Conservation (phyloP, 1,140 invertebrate genomes). For the Radopholus similis region DNA sequence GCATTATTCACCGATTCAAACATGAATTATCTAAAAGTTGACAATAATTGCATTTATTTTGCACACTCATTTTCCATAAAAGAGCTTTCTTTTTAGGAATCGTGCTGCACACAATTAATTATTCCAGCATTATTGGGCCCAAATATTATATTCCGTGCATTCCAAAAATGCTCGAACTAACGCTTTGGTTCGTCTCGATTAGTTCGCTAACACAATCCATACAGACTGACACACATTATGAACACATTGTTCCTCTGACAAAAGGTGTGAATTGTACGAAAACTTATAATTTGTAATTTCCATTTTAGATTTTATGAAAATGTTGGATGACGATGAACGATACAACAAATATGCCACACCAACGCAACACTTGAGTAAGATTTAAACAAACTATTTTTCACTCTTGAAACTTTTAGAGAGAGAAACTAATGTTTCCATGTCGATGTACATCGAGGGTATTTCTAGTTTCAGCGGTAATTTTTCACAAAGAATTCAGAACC, state of each 20-base stretch:
- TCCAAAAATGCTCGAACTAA: conserved; percentile 11
- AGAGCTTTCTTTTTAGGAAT: too few species aligned
- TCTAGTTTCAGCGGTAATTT: conserved; percentile 49
- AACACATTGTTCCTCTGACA: conserved; percentile 5
- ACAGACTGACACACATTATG: background rate
- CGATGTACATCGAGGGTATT: conserved; percentile 60
- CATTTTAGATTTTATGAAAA: conserved; percentile 41
- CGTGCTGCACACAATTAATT: too few species aligned
- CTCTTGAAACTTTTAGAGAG: conserved; percentile 20
- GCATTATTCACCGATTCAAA: too few species aligned
- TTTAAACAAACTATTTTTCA: too few species aligned
- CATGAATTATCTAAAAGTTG: too few species aligned
- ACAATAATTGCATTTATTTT: too few species aligned
- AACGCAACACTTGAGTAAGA: conserved; percentile 50
- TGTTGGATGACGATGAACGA: conserved; percentile 38
- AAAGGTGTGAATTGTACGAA: background rate
- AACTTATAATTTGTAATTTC: background rate
- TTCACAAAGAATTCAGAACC: too few species aligned
- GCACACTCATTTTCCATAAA: too few species aligned
- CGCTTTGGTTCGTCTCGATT: background rate
- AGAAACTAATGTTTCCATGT: conserved; percentile 58
- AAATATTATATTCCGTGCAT: too few species aligned
- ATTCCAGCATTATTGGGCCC: too few species aligned
- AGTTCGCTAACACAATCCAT: background rate
- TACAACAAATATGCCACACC: conserved; percentile 58